Evolutionary conservation across 2,797 vertebrate species (phyloP).

Genomic region (Xenops minutus): DNA sequence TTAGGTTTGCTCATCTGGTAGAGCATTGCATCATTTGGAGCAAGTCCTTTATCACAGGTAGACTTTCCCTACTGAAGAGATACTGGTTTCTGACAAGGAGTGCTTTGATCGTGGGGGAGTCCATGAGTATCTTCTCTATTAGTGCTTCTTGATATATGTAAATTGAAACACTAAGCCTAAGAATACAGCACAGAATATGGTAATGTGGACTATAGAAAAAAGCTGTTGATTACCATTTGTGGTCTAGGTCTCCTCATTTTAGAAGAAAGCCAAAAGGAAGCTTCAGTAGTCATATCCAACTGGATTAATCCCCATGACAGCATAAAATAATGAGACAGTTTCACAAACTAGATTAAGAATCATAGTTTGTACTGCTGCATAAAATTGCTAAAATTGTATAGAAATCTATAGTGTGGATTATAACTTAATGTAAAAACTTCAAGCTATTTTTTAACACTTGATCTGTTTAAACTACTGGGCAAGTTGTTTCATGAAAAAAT

Average conservation of each 20-base stretch:
- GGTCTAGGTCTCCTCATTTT: neutral
- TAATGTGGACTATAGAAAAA: neutral
- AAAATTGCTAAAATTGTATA: neutral
- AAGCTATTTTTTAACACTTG: neutral
- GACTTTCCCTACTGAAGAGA: neutral
- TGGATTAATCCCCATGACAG: neutral
- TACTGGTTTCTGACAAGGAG: neutral
- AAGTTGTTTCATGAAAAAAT: conserved; percentile 6
- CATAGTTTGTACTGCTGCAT: neutral
- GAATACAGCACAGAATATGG: neutral
- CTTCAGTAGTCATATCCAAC: neutral
- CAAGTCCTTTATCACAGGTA: neutral
- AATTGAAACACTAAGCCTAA: neutral
- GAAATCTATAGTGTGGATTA: neutral
- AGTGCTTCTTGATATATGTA: neutral
- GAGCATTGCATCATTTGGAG: neutral
- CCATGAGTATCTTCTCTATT: neutral
- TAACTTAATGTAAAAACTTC: neutral
- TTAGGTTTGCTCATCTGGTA: neutral
- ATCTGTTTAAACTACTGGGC: neutral
- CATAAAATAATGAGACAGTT: neutral
- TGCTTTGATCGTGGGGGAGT: neutral
- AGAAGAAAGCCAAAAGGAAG: neutral
- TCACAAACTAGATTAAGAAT: conserved; percentile 13
- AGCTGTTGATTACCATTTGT: neutral